Conservation (phyloP, 2,888 invertebrate species). For the Heliconius cydno region DNA sequence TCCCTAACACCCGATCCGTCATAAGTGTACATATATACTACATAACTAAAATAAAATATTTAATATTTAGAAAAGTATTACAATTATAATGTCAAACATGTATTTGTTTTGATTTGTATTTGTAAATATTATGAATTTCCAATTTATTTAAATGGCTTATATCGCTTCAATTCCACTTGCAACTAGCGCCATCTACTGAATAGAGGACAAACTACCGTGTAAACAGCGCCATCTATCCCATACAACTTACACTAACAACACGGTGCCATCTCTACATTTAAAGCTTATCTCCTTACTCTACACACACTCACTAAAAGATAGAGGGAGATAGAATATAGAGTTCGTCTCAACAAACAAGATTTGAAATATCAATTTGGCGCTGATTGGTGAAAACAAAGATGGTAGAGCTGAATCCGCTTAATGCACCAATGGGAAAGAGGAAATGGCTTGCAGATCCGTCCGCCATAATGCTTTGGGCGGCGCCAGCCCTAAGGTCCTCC, state of each 20-base stretch:
- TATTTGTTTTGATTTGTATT: background rate
- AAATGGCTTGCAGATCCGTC: slow-evolving; percentile 64
- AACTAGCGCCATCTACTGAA: slow-evolving; percentile 61
- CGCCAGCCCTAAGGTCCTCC: slow-evolving; percentile 73
- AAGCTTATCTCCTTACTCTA: slow-evolving; percentile 59
- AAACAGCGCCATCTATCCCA: slow-evolving; percentile 68
- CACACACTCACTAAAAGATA: slow-evolving; percentile 63
- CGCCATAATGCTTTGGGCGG: slow-evolving; percentile 81
- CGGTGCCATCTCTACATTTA: slow-evolving; percentile 59
- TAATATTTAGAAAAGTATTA: background rate
- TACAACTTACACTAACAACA: slow-evolving; percentile 48
- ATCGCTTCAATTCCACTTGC: background rate
- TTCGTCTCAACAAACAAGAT: slow-evolving; percentile 64
- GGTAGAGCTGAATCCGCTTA: slow-evolving; percentile 64
- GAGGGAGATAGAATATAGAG: slow-evolving; percentile 66
- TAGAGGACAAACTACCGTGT: slow-evolving; percentile 58
- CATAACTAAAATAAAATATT: background rate
- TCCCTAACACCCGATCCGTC: background rate
- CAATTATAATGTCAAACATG: background rate
- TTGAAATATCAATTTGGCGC: slow-evolving; percentile 63
- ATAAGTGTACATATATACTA: background rate
- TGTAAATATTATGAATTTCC: background rate
- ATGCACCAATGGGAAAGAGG: slow-evolving; percentile 68
- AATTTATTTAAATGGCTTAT: background rate
- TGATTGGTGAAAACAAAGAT: slow-evolving; percentile 73